Conservation (phyloP, 1,140 invertebrate species). For the Psix sp. region DNA sequence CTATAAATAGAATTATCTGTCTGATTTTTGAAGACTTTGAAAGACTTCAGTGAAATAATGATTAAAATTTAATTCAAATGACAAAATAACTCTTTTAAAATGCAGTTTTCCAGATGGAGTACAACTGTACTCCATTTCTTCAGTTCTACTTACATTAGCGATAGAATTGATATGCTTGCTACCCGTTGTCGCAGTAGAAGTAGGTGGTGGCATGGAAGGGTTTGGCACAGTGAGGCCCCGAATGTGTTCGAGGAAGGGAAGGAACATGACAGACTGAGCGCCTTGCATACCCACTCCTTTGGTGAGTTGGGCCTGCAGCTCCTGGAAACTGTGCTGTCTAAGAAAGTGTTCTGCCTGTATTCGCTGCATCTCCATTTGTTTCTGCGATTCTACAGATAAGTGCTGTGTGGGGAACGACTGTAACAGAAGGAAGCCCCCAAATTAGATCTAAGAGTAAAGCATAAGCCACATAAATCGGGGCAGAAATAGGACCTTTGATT, state of each 20-base stretch:
- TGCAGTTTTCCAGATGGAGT: too few species aligned
- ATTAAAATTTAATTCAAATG: too few species aligned
- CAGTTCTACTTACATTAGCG: conserved; percentile 67
- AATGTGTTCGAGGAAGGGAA: conserved; percentile 80
- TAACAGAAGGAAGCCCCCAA: conserved; percentile 46
- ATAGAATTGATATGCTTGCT: conserved; percentile 77
- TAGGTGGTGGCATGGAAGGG: conserved; percentile 70
- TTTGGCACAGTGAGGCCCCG: conserved; percentile 70
- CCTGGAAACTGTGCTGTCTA: conserved; percentile 79
- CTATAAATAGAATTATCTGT: too few species aligned
- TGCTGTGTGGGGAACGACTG: conserved; percentile 74
- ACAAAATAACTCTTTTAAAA: too few species aligned
- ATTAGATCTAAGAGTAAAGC: conserved; percentile 3
- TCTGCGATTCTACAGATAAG: conserved; percentile 74
- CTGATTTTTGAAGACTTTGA: too few species aligned
- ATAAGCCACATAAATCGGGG: not conserved
- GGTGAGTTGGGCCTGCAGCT: conserved; percentile 78
- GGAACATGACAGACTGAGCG: conserved; percentile 79
- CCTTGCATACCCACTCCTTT: conserved; percentile 72
- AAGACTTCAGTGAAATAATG: too few species aligned
- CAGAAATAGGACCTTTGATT: conserved; percentile 17
- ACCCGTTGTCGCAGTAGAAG: conserved; percentile 70
- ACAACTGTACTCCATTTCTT: too few species aligned
- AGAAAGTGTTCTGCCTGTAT: conserved; percentile 77
- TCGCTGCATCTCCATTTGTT: conserved; percentile 77